Evolutionary conservation across 2,113 vertebrate species (phyloP).

Genomic region (Tupaia tana): DNA sequence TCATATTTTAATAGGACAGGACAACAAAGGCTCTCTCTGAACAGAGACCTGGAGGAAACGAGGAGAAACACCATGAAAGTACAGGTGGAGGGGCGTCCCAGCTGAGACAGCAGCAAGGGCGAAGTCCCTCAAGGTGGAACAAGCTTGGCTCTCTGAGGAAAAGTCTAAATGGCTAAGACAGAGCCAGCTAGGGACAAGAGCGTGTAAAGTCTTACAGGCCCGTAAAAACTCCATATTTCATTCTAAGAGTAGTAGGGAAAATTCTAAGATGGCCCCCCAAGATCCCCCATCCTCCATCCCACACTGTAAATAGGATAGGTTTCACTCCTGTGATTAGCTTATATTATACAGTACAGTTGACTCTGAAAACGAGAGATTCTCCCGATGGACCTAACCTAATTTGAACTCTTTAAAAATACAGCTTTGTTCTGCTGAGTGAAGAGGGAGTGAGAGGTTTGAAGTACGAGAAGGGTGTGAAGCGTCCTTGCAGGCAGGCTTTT

Average conservation of each 20-base stretch:
- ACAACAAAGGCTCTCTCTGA: conserved; percentile 5
- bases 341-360: background rate
- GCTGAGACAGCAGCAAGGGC: background rate
- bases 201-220: background rate
- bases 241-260: background rate
- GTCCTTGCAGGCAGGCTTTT: background rate
- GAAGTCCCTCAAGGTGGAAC: background rate
- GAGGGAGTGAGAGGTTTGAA: background rate
- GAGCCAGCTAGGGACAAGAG: background rate
- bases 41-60: background rate
- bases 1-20: background rate
- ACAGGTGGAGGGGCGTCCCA: background rate
- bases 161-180: background rate
- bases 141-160: background rate
- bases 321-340: background rate
- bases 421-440: background rate
- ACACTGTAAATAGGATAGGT: background rate
- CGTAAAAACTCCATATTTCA: background rate
- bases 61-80: background rate
- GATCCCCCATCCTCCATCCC: background rate
- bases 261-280: background rate
- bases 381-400: background rate
- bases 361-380: background rate
- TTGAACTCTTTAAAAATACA: background rate
- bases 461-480: background rate